Conservation (phyloP, 2,797 vertebrate species). For the Mallotus villosus region DNA sequence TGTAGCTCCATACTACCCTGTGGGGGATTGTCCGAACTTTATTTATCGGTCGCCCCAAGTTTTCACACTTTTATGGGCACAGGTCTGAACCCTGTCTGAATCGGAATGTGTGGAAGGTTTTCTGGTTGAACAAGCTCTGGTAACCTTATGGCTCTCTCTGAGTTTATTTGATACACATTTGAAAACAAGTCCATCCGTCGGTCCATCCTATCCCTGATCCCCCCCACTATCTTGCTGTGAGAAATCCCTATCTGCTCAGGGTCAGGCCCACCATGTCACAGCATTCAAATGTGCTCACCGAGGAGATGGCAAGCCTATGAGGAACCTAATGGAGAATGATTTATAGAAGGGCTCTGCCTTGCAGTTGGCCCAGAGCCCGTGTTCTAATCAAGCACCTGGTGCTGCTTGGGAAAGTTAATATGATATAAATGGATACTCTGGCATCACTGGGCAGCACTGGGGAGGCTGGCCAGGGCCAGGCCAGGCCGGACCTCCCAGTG, state of each 20-base stretch:
- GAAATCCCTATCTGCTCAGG: neutral
- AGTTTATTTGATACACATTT: neutral
- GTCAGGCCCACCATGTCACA: conserved; percentile 23
- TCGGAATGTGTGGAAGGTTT: conserved; percentile 8
- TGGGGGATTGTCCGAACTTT: conserved; percentile 25
- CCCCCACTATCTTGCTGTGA: neutral
- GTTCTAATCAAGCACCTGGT: conserved; percentile 63
- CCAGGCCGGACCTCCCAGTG: conserved; percentile 26
- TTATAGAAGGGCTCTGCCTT: conserved; percentile 52
- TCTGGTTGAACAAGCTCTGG: neutral
- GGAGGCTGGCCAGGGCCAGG: conserved; percentile 30
- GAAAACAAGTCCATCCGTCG: neutral
- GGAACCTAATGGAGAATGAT: conserved; percentile 57
- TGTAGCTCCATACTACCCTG: conserved; percentile 14
- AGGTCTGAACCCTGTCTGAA: conserved; percentile 25
- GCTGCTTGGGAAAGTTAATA: conserved; percentile 59
- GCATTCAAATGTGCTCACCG: conserved; percentile 13
- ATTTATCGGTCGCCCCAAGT: conserved; percentile 23
- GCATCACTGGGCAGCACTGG: conserved; percentile 32
- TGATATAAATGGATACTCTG: conserved; percentile 63
- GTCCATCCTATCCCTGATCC: neutral
- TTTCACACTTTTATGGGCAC: conserved; percentile 23
- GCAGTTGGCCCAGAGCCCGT: conserved; percentile 49
- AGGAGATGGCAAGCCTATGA: conserved; percentile 25
- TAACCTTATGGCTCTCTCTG: neutral